These are phyloP conservation scores for Taeniopygia guttata DNA, from an alignment of 2,797 vertebrate genomes.

Conservation along the genomic window DNA sequence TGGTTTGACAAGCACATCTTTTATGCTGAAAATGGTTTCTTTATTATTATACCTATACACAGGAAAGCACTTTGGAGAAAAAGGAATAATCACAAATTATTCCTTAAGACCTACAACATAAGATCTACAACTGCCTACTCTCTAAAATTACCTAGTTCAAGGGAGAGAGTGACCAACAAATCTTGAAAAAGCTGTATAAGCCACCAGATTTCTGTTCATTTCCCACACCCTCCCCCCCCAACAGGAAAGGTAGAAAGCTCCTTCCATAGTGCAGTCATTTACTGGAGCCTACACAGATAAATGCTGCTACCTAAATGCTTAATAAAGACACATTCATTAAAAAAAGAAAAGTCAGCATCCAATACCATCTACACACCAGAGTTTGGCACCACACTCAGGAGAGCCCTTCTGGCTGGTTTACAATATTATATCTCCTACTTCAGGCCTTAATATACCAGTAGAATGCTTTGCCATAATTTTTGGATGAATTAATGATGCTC, in stretches of 20 bases:
- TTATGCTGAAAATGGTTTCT: conserved; percentile 49
- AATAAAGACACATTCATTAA: neutral
- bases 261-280: neutral
- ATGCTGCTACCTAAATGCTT: neutral
- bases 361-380: neutral
- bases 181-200: neutral
- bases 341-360: neutral
- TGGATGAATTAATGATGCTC: neutral
- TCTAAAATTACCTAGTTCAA: neutral
- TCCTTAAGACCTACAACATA: neutral
- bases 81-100: conserved; percentile 43
- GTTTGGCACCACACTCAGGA: neutral
- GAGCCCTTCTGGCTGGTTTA: neutral
- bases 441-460: neutral
- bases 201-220: neutral
- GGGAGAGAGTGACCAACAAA: neutral
- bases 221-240: neutral
- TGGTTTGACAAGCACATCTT: conserved; percentile 63
- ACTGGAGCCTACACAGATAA: neutral
- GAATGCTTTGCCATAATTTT: neutral
- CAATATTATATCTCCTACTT: neutral
- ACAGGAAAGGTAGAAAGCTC: neutral
- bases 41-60: conserved; percentile 32
- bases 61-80: neutral
- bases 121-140: neutral